Conservation (phyloP, 1,140 invertebrate genomes). For the Papilio xuthus region DNA sequence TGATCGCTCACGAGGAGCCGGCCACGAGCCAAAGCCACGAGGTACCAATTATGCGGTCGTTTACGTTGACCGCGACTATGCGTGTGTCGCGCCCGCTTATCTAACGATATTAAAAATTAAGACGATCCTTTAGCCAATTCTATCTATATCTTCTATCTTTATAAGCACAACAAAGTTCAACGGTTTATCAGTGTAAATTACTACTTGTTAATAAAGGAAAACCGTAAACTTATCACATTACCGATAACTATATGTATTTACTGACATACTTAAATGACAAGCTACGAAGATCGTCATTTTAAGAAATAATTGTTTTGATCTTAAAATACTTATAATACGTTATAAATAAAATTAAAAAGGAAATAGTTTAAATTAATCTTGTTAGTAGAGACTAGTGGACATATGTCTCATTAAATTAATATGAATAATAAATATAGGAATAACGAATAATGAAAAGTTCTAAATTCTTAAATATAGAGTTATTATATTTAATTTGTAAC, state of each 20-base stretch:
- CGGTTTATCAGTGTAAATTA: conserved; percentile 45
- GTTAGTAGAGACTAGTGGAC: too few species aligned
- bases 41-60: conserved; percentile 64
- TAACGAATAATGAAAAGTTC: too few species aligned
- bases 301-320: neutral
- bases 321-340: too few species aligned
- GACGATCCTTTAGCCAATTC: conserved; percentile 60
- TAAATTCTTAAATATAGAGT: too few species aligned
- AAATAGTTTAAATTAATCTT: too few species aligned
- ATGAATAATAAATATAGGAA: too few species aligned
- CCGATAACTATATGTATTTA: neutral
- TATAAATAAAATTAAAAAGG: too few species aligned
- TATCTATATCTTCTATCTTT: conserved; percentile 51
- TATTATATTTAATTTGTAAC: too few species aligned
- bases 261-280: neutral
- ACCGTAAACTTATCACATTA: neutral
- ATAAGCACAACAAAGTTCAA: conserved; percentile 55
- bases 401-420: too few species aligned
- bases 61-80: conserved; percentile 49
- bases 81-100: conserved; percentile 57
- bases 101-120: conserved; percentile 62
- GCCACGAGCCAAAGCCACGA: conserved; percentile 68
- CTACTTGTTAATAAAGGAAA: conserved; percentile 10
- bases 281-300: neutral
- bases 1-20: conserved; percentile 73